Conservation (phyloP, 2,797 vertebrate species). For the Morus bassanus region DNA sequence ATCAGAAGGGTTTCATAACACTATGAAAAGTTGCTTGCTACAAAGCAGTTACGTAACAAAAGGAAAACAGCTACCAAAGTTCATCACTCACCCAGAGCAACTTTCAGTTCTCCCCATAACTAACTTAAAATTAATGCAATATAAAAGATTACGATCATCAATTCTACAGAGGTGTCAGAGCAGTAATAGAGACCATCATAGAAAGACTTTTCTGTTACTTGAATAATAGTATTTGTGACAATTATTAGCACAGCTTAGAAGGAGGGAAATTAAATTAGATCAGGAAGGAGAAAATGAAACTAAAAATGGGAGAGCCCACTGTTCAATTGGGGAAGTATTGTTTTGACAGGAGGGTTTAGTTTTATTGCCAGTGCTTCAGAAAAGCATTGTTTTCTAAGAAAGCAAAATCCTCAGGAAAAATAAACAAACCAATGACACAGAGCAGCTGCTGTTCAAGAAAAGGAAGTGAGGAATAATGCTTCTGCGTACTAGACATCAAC, state of each 20-base stretch:
- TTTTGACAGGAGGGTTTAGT: neutral
- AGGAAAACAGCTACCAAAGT: neutral
- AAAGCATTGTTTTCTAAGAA: neutral
- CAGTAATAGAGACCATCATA: neutral
- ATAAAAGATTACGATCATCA: neutral
- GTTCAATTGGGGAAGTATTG: neutral
- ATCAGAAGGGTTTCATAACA: neutral
- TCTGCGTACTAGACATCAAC: neutral
- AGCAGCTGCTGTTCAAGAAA: neutral
- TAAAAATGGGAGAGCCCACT: neutral
- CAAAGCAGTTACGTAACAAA: neutral
- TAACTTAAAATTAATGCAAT: neutral
- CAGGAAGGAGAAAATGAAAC: neutral
- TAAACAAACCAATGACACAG: neutral
- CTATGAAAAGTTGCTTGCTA: neutral
- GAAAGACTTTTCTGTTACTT: neutral
- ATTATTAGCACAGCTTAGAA: neutral
- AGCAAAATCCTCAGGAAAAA: neutral
- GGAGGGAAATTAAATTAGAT: neutral
- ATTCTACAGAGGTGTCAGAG: neutral
- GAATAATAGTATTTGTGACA: neutral
- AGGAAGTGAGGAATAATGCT: neutral
- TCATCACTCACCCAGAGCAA: neutral
- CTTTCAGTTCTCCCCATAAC: neutral
- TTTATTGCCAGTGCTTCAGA: neutral